Evolutionary conservation across 2,888 invertebrate species (phyloP).

Genomic region (Acheta domesticus): DNA sequence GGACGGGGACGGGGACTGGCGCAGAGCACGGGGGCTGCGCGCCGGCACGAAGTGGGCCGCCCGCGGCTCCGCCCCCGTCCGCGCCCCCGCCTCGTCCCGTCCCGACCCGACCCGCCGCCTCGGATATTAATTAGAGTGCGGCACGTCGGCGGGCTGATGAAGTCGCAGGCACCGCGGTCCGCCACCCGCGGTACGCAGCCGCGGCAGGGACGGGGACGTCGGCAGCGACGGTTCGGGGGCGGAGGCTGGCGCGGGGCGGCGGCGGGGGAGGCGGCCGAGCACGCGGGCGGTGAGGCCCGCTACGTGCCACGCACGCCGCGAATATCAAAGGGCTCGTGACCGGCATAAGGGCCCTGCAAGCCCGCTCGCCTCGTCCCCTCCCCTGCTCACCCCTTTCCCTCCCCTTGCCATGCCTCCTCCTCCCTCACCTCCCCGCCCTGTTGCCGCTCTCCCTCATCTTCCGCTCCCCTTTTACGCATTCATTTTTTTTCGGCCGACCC

Average conservation of each 20-base stretch:
- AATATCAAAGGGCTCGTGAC: constrained; percentile 18
- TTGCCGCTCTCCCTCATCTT: background rate
- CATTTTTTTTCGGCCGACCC: background rate
- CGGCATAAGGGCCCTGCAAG: constrained; percentile 11
- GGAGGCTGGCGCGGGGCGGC: background rate
- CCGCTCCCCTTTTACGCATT: constrained; percentile 4
- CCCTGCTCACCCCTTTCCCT: background rate
- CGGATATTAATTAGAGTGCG: constrained; percentile 1
- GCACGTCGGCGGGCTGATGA: constrained; percentile 9
- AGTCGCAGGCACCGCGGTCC: background rate
- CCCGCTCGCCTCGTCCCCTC: background rate
- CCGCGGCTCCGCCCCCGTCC: background rate
- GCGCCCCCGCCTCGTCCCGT: background rate
- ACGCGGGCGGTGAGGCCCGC: constrained; percentile 1
- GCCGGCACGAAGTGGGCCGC: background rate
- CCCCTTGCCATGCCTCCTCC: background rate
- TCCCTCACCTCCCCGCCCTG: background rate
- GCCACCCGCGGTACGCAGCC: constrained; percentile 5
- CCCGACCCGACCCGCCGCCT: background rate
- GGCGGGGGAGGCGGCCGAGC: background rate
- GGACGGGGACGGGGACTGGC: background rate
- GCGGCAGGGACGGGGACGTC: background rate
- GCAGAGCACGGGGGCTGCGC: background rate
- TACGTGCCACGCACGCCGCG: constrained; percentile 18
- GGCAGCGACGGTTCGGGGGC: background rate